phyloP scores from a whole-genome alignment of 2,888 invertebrate genomes.

The Ichneumoninae sp. region DNA sequence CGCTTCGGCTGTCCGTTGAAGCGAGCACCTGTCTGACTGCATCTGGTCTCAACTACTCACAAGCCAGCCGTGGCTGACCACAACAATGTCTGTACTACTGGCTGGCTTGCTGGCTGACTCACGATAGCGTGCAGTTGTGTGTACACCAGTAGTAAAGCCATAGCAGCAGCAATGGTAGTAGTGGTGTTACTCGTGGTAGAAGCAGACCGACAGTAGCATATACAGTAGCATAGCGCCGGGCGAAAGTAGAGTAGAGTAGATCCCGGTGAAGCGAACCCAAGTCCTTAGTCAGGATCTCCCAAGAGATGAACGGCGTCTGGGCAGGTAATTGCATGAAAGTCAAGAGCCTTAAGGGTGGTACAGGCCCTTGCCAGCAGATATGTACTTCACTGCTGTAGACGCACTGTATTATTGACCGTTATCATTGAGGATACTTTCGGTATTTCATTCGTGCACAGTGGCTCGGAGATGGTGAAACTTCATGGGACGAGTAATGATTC shows the following conservation, averaged over 20 bases:
- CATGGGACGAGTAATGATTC: neutral
- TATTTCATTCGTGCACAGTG: neutral
- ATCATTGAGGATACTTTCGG: constrained; percentile 70
- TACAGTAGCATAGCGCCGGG: constrained; percentile 23
- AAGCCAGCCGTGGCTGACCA: constrained; percentile 77
- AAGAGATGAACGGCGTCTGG: constrained; percentile 76
- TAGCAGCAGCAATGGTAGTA: neutral
- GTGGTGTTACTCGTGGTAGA: constrained; percentile 30
- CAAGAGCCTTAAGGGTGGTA: constrained; percentile 59
- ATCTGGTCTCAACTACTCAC: constrained; percentile 76
- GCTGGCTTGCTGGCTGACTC: constrained; percentile 23
- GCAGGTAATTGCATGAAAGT: constrained; percentile 78
- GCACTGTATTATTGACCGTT: constrained; percentile 45
- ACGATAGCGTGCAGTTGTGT: constrained; percentile 25
- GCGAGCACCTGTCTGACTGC: constrained; percentile 75
- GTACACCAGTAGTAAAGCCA: neutral
- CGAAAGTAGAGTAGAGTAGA: constrained; percentile 72
- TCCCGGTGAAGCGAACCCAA: constrained; percentile 70
- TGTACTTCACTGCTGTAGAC: constrained; percentile 18
- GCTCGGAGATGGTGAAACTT: neutral
- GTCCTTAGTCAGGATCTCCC: constrained; percentile 73
- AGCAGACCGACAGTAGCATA: constrained; percentile 31
- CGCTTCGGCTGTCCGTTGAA: constrained; percentile 46
- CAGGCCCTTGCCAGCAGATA: constrained; percentile 4
- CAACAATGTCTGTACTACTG: constrained; percentile 79